A percentile compares a stretch with the other conserved stretches of the same genome.
These are phyloP conservation scores for Apodemus speciosus DNA, from an alignment of 2,113 vertebrate genomes.

Conservation along the genomic window DNA sequence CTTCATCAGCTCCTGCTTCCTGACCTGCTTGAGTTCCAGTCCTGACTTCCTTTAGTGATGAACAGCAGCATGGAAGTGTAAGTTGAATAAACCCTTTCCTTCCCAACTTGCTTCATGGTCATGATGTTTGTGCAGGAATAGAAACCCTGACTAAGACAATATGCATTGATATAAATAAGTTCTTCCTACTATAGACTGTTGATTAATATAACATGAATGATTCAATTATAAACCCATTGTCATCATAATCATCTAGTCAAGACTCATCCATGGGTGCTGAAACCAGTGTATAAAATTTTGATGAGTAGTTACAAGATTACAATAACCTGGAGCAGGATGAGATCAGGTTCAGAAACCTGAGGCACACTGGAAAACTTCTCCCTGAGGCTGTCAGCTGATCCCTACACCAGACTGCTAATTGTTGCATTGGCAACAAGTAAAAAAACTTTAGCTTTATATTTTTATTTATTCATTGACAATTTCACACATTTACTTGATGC, in stretches of 20 bases:
- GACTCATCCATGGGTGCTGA: neutral
- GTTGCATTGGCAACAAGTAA: neutral
- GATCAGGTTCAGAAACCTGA: neutral
- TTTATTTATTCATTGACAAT: neutral
- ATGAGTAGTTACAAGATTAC: constrained; percentile 7
- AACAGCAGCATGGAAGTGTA: too few species aligned
- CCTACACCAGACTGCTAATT: neutral
- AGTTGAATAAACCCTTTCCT: too few species aligned
- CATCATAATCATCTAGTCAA: neutral
- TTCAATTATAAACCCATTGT: neutral
- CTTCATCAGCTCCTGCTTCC: too few species aligned
- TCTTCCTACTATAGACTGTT: neutral
- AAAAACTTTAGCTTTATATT: too few species aligned
- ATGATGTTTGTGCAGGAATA: too few species aligned
- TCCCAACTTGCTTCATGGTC: too few species aligned
- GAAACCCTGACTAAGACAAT: too few species aligned
- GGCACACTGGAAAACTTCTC: neutral
- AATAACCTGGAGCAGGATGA: neutral
- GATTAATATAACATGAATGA: constrained; percentile 18
- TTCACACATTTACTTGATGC: neutral
- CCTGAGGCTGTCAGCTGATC: neutral
- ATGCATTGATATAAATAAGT: neutral
- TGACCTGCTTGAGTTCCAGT: too few species aligned
- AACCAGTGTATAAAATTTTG: neutral
- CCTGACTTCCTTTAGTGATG: too few species aligned